Conservation (phyloP, 1,140 invertebrate species). For the Lasioglossum albipes region DNA sequence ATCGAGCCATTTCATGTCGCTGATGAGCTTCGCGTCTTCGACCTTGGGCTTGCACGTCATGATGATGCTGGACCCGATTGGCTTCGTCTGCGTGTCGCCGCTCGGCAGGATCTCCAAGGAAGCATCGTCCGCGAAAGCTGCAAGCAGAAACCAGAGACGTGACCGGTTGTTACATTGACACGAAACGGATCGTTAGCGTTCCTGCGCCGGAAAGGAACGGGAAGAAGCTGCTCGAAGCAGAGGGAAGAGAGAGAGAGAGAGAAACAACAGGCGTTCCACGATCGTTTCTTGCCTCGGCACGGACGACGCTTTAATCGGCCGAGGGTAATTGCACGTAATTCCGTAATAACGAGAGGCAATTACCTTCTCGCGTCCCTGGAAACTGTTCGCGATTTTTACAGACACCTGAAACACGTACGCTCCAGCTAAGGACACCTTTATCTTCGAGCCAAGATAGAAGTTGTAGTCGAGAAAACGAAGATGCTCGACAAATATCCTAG, state of each 20-base stretch:
- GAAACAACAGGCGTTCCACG: too few species aligned
- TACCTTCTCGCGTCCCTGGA: neutral
- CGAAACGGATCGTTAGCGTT: slow-evolving; percentile 13
- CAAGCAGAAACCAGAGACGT: slow-evolving; percentile 53
- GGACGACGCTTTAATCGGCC: neutral
- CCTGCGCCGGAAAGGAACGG: neutral
- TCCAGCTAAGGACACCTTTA: neutral
- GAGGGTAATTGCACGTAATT: slow-evolving; percentile 35
- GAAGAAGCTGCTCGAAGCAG: neutral
- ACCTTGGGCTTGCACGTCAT: slow-evolving; percentile 86
- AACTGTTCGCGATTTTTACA: slow-evolving; percentile 21
- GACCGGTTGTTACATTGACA: slow-evolving; percentile 38
- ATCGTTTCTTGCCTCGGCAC: too few species aligned
- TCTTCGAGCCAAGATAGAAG: too few species aligned
- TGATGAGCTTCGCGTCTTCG: slow-evolving; percentile 82
- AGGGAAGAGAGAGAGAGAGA: too few species aligned
- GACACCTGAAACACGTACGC: neutral
- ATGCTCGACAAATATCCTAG: too few species aligned
- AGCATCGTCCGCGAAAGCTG: slow-evolving; percentile 64
- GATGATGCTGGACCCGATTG: slow-evolving; percentile 85
- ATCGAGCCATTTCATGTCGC: slow-evolving; percentile 87
- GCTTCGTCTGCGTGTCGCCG: slow-evolving; percentile 83
- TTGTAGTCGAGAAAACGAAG: too few species aligned
- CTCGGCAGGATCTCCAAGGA: slow-evolving; percentile 85
- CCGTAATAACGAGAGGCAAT: slow-evolving; percentile 33